Evolutionary conservation across 1,140 invertebrate genomes (phyloP).

Genomic region (Panagrolaimus sp.): DNA sequence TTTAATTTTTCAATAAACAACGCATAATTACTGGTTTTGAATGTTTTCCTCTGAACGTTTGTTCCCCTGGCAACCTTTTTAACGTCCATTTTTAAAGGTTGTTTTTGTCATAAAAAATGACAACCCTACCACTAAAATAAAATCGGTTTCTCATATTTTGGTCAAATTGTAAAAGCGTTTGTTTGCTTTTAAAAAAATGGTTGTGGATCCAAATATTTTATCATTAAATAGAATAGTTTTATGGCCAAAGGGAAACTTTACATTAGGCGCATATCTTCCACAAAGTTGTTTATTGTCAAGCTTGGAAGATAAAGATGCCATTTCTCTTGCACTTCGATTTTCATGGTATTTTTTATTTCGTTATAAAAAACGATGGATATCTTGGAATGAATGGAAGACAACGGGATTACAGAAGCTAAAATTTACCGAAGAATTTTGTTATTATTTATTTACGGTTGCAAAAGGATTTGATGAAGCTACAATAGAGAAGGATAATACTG

Average conservation of each 20-base stretch:
- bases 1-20: too few relatives aligned
- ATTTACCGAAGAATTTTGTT: not conserved
- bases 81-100: too few relatives aligned
- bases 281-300: not conserved
- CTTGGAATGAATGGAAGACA: not conserved
- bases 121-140: too few relatives aligned
- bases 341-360: constrained; percentile 1
- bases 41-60: too few relatives aligned
- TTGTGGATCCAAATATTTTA: too few relatives aligned
- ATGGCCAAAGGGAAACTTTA: constrained; percentile 9
- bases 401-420: not conserved
- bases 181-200: too few relatives aligned
- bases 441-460: constrained; percentile 5
- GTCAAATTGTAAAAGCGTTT: too few relatives aligned
- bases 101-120: too few relatives aligned
- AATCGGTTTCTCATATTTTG: too few relatives aligned
- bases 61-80: too few relatives aligned
- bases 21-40: too few relatives aligned
- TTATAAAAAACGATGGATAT: not conserved
- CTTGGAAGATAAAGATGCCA: not conserved
- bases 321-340: constrained; percentile 2
- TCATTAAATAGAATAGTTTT: not conserved
- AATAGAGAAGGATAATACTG: not conserved
- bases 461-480: not conserved
- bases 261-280: not conserved